These are phyloP conservation scores for Malacoctenus gilli DNA, from an alignment of 2,797 vertebrate genomes.

Conservation along the genomic window DNA sequence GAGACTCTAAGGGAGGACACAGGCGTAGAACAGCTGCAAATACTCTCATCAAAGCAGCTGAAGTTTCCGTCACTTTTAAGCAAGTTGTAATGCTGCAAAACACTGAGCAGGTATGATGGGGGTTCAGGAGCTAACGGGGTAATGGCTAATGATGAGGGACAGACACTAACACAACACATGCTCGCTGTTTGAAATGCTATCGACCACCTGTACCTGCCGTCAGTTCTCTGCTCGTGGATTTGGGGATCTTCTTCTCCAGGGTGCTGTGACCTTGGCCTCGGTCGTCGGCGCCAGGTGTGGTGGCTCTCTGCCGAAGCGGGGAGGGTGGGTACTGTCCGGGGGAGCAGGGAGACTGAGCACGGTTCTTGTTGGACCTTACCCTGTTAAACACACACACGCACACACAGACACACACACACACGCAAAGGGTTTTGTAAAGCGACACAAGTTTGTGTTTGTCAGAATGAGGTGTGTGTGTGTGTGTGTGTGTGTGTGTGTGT, in stretches of 20 bases:
- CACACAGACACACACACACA: too few species aligned
- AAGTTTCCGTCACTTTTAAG: too few species aligned
- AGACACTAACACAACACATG: too few species aligned
- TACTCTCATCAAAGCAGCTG: too few species aligned
- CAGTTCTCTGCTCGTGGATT: slow-evolving; percentile 82
- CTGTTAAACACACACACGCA: slow-evolving; percentile 51
- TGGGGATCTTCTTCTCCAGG: slow-evolving; percentile 79
- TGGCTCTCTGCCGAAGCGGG: slow-evolving; percentile 84
- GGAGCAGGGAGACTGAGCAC: slow-evolving; percentile 91
- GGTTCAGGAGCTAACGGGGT: too few species aligned
- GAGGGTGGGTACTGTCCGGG: slow-evolving; percentile 86
- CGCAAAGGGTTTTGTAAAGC: too few species aligned
- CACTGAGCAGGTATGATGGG: too few species aligned
- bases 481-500: slow-evolving; percentile 20
- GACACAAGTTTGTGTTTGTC: too few species aligned
- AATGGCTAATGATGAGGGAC: too few species aligned
- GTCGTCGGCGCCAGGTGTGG: slow-evolving; percentile 81
- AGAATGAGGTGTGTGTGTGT: not conserved
- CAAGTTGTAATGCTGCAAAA: too few species aligned
- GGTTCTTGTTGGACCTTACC: slow-evolving; percentile 83
- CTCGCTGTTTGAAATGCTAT: too few species aligned
- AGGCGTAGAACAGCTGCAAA: too few species aligned
- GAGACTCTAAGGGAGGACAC: slow-evolving; percentile 70
- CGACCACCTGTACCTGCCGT: slow-evolving; percentile 71
- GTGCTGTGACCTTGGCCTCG: slow-evolving; percentile 69